Evolutionary conservation across 2,797 vertebrate genomes (phyloP).

Genomic region (Spea hammondii): DNA sequence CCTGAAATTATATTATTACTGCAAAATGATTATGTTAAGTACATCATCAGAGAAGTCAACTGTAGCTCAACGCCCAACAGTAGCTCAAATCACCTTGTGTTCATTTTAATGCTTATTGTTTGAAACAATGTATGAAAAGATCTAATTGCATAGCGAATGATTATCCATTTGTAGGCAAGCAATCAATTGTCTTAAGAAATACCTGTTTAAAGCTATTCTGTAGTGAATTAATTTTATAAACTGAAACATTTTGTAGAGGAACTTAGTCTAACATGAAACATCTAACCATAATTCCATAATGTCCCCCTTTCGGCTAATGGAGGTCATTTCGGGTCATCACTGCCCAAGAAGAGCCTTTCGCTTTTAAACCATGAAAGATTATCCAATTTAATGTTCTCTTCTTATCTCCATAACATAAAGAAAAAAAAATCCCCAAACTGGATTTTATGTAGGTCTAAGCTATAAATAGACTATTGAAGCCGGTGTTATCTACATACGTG

Average conservation of each 20-base stretch:
- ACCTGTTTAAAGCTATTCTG: constrained; percentile 1
- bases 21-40: constrained; percentile 25
- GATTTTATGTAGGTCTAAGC: constrained; percentile 22
- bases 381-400: constrained; percentile 12
- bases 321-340: constrained; percentile 27
- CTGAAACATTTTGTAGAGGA: not conserved
- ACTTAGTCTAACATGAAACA: not conserved
- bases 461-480: constrained; percentile 49
- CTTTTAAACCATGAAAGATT: constrained; percentile 20
- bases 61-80: constrained; percentile 24
- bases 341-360: constrained; percentile 5
- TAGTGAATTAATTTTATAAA: too few relatives aligned
- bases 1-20: too few relatives aligned
- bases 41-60: constrained; percentile 24
- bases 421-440: constrained; percentile 12
- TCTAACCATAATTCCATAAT: constrained; percentile 1
- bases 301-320: not conserved
- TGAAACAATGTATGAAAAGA: constrained; percentile 14
- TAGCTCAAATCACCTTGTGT: constrained; percentile 34
- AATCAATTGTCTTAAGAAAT: constrained; percentile 15
- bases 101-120: constrained; percentile 42
- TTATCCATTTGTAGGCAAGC: constrained; percentile 10
- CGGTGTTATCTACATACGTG: constrained; percentile 34
- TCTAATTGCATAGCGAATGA: constrained; percentile 40
- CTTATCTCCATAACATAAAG: constrained; percentile 29